Base-by-base conservation (phyloP, 92 coral and sea anemone genomes). In the Porites cylindrica region DNA sequence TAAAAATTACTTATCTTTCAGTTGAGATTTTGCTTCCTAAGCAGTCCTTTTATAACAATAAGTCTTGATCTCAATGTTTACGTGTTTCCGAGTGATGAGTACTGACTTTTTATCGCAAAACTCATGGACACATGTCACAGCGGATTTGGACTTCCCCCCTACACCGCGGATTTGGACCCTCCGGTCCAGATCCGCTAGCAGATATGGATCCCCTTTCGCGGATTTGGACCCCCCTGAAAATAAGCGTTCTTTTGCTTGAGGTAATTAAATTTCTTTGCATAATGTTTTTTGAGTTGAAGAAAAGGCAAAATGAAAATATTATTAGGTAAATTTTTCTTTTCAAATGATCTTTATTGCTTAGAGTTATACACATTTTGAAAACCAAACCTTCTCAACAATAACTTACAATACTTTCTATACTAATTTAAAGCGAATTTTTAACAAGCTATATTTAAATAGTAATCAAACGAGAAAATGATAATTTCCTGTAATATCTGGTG, bases 391-490 rank as follows among this genome's bases (percentile, higher is more conserved):
- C 56, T 38, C 56, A 43, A 70, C 54, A 8, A 70, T 29, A 29
- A 29, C 32, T 29, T 29, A 29, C 32, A 29, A 38, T 78, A 59
- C 47, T 67, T 60, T 76, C 76, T 59, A 75, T 85, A 19, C 75
- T 78, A 72, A 47, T 77, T 83, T 66, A 83, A 89, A 89, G 69
- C 84, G 92, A 68, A 84, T 72, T 78, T 88, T 32, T 72, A 88
- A 81, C 75, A 75, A 12, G 75, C 88, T 72, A 83, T 43, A 61
- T 83, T 72, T 61, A 87, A 76, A 18, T 90, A 84, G 84, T 86
- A 91, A 88, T 86, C 85, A 51, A 85, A 86, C 93, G 86, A 85
- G 4, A 91, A 85, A 43, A 67, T 86, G 51, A 81, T 80, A 11
- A 87, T 80, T 17, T 79, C 87, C 66, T 88, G 83, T 29, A 29